Conservation (phyloP, 1,140 invertebrate genomes). For the Neodiprion pinetum region DNA sequence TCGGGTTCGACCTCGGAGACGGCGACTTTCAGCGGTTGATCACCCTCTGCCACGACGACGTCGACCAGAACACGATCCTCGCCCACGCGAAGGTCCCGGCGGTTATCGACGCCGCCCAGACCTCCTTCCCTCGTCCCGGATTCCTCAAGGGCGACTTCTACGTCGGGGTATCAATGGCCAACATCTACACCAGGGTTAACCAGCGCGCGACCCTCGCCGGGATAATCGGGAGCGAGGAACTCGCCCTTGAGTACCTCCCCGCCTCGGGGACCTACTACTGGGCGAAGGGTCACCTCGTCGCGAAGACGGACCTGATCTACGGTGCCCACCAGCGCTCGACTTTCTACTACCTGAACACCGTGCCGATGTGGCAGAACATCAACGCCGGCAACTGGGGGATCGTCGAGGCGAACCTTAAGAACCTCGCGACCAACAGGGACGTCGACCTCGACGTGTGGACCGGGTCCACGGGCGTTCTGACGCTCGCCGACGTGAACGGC, state of each 20-base stretch:
- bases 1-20: constrained; percentile 39
- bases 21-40: constrained; percentile 28
- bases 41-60: constrained; percentile 33
- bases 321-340: constrained; percentile 69
- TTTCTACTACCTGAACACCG: constrained; percentile 71
- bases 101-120: constrained; percentile 24
- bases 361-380: constrained; percentile 66
- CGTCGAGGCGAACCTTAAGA: constrained; percentile 57
- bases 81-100: constrained; percentile 24
- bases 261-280: constrained; percentile 50
- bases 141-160: constrained; percentile 40
- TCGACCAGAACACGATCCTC: constrained; percentile 23
- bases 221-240: constrained; percentile 29
- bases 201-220: constrained; percentile 29
- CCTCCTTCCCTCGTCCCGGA: constrained; percentile 23
- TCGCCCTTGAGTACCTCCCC: constrained; percentile 27
- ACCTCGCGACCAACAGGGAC: constrained; percentile 37
- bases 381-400: constrained; percentile 71
- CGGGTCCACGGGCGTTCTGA: constrained; percentile 59
- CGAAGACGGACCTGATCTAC: constrained; percentile 71
- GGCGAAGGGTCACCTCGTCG: constrained; percentile 71
- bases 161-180: constrained; percentile 29
- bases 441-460: constrained; percentile 61
- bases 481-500: constrained; percentile 57
- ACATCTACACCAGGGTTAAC: constrained; percentile 31